These are phyloP conservation scores for Sclerurus mexicanus DNA, from an alignment of 2,113 vertebrate species.

Conservation along the genomic window DNA sequence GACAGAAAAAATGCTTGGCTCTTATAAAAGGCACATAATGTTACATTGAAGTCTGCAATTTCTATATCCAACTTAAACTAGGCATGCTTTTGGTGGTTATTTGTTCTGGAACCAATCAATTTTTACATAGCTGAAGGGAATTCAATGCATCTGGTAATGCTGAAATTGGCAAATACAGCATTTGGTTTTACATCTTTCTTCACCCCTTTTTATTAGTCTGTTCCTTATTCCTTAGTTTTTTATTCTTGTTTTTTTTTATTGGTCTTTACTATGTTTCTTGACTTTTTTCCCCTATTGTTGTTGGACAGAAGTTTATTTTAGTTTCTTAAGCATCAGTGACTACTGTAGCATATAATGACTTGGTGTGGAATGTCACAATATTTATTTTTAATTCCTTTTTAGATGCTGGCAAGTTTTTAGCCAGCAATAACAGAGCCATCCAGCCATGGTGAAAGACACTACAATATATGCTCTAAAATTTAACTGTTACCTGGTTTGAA, in stretches of 20 bases:
- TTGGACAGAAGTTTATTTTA: background rate
- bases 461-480: background rate
- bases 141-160: conserved; percentile 33
- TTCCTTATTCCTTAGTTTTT: background rate
- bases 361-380: background rate
- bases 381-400: background rate
- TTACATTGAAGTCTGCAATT: background rate
- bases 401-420: background rate
- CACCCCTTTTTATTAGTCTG: background rate
- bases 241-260: background rate
- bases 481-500: background rate
- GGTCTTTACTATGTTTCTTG: background rate
- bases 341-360: background rate
- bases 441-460: background rate
- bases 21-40: background rate
- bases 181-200: background rate
- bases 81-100: conserved; percentile 31
- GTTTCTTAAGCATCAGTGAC: background rate
- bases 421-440: background rate
- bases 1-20: background rate
- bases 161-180: background rate
- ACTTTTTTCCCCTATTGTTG: background rate
- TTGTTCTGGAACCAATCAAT: conserved; percentile 45
- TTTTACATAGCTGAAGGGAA: conserved; percentile 58
- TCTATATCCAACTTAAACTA: conserved; percentile 17